Evolutionary conservation across 2,888 invertebrate species (phyloP), one percentile per base, ranked within the genome.

Genomic region (Busseola fusca): DNA sequence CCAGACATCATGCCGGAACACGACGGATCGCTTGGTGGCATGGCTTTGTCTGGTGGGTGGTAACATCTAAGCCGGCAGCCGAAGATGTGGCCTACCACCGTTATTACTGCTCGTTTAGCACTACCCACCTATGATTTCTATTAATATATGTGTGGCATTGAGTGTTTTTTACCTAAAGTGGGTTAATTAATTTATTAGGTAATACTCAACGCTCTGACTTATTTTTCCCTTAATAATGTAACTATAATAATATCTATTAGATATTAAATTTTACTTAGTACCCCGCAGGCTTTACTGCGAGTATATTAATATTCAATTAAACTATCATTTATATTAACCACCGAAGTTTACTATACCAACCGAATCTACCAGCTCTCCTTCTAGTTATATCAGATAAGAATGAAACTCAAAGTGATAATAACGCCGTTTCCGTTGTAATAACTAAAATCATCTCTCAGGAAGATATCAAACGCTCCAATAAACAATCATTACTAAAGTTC

Each of bases 401-500:
- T 48, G 30, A 30, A 30, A 3, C 50, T 59, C 21, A 48, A 37
- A 76, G 42, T 66, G 27, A 68, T 57, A 56, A 50, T 27, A 42
- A 52, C 25, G 45, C 42, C 16, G 7, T 16, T 70, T n/a, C 50
- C 12, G 27, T 34, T 45, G 57, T 52, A 14, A 21, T 37, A 62
- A 52, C 57, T 69, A 52, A 69, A 58, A 69, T n/a, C 58, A 25
- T 40, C 56, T 30, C 10, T 18, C 42, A 56, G 73, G 64, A 78
- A 65, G 37, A n/a, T 42, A 73, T 76, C 45, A 37, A 42, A 30
- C 56, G 60, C n/a, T 72, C 54, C 56, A 64, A 50, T 78, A 56
- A 72, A 73, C 59, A 73, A 72, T 64, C n/a, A 72, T 62, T 37
- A 62, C 25, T n/a, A 7, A 64, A 64, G 79, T 60, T 79, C 16